Conservation (phyloP, 1,140 invertebrate species). For the Drosophila nebulosa region DNA sequence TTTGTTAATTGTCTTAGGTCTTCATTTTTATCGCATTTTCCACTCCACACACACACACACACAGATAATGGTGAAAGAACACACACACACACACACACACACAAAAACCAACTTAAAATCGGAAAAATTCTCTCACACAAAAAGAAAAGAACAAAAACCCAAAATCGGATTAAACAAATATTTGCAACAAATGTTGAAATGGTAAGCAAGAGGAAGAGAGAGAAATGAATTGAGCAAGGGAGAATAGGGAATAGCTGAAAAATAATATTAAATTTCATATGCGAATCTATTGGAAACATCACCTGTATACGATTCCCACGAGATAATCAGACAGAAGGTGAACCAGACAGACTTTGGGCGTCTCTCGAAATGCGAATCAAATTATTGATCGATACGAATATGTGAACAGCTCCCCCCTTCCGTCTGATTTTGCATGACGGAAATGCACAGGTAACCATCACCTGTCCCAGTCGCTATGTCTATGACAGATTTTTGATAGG, state of each 20-base stretch:
- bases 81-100: constrained; percentile 11
- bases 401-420: constrained; percentile 28
- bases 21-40: constrained; percentile 45
- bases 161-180: constrained; percentile 56
- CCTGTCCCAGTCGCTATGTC: constrained; percentile 4
- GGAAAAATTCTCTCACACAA: constrained; percentile 10
- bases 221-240: not conserved
- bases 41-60: constrained; percentile 15
- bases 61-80: too few relatives aligned
- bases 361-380: constrained; percentile 65
- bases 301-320: constrained; percentile 67
- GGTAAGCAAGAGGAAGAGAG: constrained; percentile 14
- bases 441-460: not conserved
- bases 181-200: constrained; percentile 54
- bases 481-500: constrained; percentile 45
- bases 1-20: constrained; percentile 55
- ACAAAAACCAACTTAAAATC: not conserved
- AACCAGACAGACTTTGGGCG: constrained; percentile 14
- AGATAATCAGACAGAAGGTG: not conserved
- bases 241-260: not conserved
- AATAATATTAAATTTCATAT: constrained; percentile 53
- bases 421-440: constrained; percentile 34
- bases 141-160: constrained; percentile 3
- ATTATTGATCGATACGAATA: constrained; percentile 61
- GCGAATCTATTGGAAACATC: constrained; percentile 47